These are phyloP conservation scores for Drosophila subquinaria DNA, from an alignment of 2,888 invertebrate species.

Conservation along the genomic window DNA sequence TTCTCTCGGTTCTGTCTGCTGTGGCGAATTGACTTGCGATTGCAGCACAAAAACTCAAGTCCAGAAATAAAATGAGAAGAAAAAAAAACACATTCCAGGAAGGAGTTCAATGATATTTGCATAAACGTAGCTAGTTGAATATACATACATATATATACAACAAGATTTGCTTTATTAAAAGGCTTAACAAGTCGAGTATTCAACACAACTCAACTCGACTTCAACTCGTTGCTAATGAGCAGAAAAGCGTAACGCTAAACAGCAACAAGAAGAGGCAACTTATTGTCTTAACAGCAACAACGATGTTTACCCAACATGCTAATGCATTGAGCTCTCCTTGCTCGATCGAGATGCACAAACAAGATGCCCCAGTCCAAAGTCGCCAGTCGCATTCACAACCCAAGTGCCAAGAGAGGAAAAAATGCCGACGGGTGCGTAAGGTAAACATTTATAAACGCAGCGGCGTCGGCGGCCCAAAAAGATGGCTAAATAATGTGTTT, in stretches of 20 bases:
- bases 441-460: conserved; percentile 74
- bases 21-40: conserved; percentile 60
- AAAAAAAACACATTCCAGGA: conserved; percentile 60
- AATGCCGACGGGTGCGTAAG: conserved; percentile 84
- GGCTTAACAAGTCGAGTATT: conserved; percentile 63
- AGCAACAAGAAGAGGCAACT: conserved; percentile 30
- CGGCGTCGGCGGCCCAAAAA: conserved; percentile 70
- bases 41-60: conserved; percentile 7
- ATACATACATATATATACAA: conserved; percentile 9
- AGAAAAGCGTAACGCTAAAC: conserved; percentile 78
- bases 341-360: conserved; percentile 64
- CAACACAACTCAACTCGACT: conserved; percentile 1
- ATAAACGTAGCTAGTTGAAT: conserved; percentile 6
- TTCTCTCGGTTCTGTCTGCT: conserved; percentile 20
- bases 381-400: conserved; percentile 27
- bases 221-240: conserved; percentile 76
- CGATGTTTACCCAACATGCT: conserved; percentile 77
- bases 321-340: conserved; percentile 69
- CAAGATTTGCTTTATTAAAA: conserved; percentile 66
- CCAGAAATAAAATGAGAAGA: not conserved
- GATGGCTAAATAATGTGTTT: conserved; percentile 83
- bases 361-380: conserved; percentile 31
- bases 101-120: conserved; percentile 75
- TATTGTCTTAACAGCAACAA: conserved; percentile 73
- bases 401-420: conserved; percentile 42